phyloP scores from a whole-genome alignment of 2,888 invertebrate genomes.

The Platycheirus rosarum region DNA sequence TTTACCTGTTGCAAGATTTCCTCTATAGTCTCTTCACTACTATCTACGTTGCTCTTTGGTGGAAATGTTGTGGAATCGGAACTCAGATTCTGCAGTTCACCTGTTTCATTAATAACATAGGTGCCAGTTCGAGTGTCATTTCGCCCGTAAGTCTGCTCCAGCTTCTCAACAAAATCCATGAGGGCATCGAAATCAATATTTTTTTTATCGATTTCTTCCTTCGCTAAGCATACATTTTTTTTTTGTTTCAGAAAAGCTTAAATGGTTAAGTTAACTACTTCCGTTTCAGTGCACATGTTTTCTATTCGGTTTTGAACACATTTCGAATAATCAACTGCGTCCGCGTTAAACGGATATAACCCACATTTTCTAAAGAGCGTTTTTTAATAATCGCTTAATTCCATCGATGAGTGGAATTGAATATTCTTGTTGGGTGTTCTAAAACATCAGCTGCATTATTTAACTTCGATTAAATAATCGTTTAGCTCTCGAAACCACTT shows the following conservation, averaged over 20 bases:
- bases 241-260: not conserved
- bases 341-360: not conserved
- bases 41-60: not conserved
- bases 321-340: not conserved
- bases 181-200: conserved; percentile 28
- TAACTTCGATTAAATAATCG: too few relatives aligned
- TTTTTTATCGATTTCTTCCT: not conserved
- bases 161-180: conserved; percentile 10
- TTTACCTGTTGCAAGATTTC: not conserved
- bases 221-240: not conserved
- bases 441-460: too few relatives aligned
- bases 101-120: conserved; percentile 5
- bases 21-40: too few relatives aligned
- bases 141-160: conserved; percentile 18
- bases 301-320: conserved; percentile 3
- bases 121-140: conserved; percentile 23
- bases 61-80: not conserved
- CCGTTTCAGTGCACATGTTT: not conserved
- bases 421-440: too few relatives aligned
- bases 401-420: too few relatives aligned
- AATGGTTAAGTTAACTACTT: not conserved
- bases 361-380: not conserved
- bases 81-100: conserved; percentile 22
- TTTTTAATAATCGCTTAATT: not conserved
- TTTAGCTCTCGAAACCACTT: too few relatives aligned